Conservation (phyloP, 2,113 vertebrate genomes). For the Columbina picui region DNA sequence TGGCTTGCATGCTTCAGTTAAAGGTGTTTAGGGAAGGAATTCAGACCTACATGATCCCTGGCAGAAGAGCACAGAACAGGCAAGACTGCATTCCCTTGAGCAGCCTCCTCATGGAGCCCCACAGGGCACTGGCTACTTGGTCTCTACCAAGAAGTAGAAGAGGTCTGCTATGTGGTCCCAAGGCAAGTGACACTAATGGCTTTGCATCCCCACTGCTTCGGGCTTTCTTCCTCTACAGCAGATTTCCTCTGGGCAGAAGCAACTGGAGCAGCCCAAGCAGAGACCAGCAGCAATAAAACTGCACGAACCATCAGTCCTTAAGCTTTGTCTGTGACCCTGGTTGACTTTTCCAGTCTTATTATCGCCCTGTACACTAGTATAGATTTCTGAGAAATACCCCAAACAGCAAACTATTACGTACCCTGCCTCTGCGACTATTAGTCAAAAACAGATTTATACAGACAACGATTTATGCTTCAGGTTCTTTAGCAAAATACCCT, state of each 20-base stretch:
- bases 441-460: not conserved
- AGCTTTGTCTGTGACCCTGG: not conserved
- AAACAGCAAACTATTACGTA: not conserved
- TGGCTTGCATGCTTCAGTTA: not conserved
- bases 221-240: not conserved
- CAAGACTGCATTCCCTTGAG: constrained; percentile 31
- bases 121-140: not conserved
- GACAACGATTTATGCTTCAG: not conserved
- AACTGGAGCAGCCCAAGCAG: not conserved
- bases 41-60: not conserved
- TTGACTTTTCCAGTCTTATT: not conserved
- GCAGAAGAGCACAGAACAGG: constrained; percentile 23
- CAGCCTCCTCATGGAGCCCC: not conserved
- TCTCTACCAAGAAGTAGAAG: not conserved
- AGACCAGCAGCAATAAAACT: not conserved
- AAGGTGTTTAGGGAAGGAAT: constrained; percentile 25
- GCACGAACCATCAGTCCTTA: not conserved
- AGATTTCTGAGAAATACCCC: not conserved
- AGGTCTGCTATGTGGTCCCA: not conserved
- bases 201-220: fast-evolving
- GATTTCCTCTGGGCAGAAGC: not conserved
- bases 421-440: not conserved
- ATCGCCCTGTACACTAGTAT: not conserved
- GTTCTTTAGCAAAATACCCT: not conserved
- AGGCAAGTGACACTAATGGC: not conserved